Percentiles rank a stretch among this genome's conserved stretches.
phyloP scores from a whole-genome alignment of 2,113 vertebrate species.

The Rhinoderma darwinii region DNA sequence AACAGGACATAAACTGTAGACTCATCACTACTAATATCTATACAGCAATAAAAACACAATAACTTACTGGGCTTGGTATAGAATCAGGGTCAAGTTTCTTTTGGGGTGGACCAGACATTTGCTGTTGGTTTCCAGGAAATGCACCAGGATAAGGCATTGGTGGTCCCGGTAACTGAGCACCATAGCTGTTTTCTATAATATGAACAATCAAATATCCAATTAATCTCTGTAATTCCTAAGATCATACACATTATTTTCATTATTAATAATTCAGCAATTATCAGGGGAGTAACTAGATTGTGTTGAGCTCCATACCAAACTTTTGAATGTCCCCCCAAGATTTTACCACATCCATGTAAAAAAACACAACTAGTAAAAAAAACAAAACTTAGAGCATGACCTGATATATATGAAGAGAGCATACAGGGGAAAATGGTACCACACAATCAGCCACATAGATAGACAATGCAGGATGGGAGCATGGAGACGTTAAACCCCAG shows the following conservation, averaged over 20 bases:
- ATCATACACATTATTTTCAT: background rate
- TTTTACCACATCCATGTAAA: too few species aligned
- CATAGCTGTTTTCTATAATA: conserved; percentile 75
- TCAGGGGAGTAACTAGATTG: too few species aligned
- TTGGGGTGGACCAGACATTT: conserved; percentile 81
- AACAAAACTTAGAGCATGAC: too few species aligned
- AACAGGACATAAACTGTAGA: background rate
- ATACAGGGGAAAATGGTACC: too few species aligned
- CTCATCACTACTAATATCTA: background rate
- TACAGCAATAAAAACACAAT: background rate
- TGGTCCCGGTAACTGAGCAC: conserved; percentile 79
- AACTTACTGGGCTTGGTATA: conserved; percentile 89
- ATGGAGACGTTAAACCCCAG: too few species aligned
- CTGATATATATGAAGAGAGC: too few species aligned
- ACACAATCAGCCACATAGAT: too few species aligned
- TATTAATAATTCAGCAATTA: too few species aligned
- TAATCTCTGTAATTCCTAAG: background rate
- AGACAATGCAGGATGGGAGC: too few species aligned
- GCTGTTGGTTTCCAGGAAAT: conserved; percentile 75
- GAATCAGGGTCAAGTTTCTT: conserved; percentile 91
- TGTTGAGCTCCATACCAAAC: too few species aligned
- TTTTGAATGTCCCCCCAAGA: too few species aligned
- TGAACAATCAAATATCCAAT: background rate
- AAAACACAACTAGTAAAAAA: too few species aligned
- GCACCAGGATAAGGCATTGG: conserved; percentile 81